Evolutionary conservation across 2,797 vertebrate genomes (phyloP).

Genomic region (Semaprochilodus insignis): DNA sequence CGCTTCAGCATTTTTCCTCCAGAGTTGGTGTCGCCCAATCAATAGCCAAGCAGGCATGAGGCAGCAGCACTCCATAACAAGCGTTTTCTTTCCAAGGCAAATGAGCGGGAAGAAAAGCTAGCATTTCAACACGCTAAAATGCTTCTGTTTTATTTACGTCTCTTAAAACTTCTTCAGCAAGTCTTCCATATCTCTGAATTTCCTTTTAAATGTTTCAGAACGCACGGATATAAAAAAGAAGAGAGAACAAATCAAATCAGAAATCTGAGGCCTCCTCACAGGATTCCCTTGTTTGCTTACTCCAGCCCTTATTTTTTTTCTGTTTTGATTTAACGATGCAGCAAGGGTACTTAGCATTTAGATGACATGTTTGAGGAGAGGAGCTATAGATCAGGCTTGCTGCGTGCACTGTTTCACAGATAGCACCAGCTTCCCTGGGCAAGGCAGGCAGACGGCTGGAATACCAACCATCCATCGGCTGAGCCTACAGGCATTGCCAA

Average conservation of each 20-base stretch:
- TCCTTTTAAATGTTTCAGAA: slow-evolving; percentile 35
- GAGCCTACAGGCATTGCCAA: slow-evolving; percentile 51
- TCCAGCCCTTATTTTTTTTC: slow-evolving; percentile 64
- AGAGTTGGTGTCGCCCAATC: slow-evolving; percentile 72
- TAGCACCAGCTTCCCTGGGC: slow-evolving; percentile 47
- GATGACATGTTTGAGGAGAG: slow-evolving; percentile 82
- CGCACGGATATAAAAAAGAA: slow-evolving; percentile 1
- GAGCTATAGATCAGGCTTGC: slow-evolving; percentile 77
- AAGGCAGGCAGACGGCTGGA: slow-evolving; percentile 51
- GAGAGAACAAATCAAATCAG: slow-evolving; percentile 67
- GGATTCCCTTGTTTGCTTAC: slow-evolving; percentile 74
- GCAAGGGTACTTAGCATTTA: slow-evolving; percentile 85
- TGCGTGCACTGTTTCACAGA: slow-evolving; percentile 72
- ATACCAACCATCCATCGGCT: slow-evolving; percentile 40
- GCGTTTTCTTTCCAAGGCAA: slow-evolving; percentile 58
- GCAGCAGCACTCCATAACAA: slow-evolving; percentile 48
- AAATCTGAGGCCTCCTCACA: slow-evolving; percentile 68
- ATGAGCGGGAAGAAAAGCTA: slow-evolving; percentile 19
- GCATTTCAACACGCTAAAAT: slow-evolving; percentile 49
- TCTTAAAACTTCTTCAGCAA: slow-evolving; percentile 62
- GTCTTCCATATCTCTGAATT: slow-evolving; percentile 45
- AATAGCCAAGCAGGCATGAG: slow-evolving; percentile 64
- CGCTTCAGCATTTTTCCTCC: slow-evolving; percentile 73
- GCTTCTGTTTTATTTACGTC: slow-evolving; percentile 48
- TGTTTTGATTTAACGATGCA: slow-evolving; percentile 83